These are phyloP conservation scores for Brenthis ino DNA, from an alignment of 2,888 invertebrate genomes.

Conservation along the genomic window DNA sequence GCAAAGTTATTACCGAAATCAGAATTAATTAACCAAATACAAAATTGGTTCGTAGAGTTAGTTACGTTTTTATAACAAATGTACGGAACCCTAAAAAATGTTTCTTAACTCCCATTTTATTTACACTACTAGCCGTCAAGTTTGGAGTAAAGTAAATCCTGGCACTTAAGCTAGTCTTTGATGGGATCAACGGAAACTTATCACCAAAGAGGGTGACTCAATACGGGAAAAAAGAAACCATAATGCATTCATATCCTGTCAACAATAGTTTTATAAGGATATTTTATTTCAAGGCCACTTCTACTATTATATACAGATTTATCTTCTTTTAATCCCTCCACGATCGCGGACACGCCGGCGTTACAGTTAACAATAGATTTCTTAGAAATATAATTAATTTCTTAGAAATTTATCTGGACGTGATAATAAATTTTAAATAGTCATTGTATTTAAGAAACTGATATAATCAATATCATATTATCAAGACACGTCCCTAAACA, in stretches of 20 bases:
- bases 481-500: no score
- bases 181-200: constrained; percentile 45
- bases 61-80: background rate
- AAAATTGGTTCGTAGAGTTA: background rate
- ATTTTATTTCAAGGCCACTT: background rate
- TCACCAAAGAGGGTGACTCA: constrained; percentile 33
- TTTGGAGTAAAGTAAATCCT: constrained; percentile 39
- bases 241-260: constrained; percentile 17
- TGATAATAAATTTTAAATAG: no score
- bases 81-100: background rate
- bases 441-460: no score
- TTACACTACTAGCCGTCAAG: constrained; percentile 21
- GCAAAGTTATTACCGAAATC: no score
- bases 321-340: no score
- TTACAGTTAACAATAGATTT: no score
- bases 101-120: constrained; percentile 12
- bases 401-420: no score
- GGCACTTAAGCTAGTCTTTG: constrained; percentile 45
- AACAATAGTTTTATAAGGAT: background rate
- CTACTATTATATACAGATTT: no score
- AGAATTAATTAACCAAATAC: background rate
- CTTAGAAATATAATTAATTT: no score
- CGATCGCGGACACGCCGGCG: no score
- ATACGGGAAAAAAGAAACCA: constrained; percentile 18
- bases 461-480: no score